Percentiles rank a stretch among this genome's conserved stretches.
phyloP scores from a whole-genome alignment of 53 echinoderm and acorn worm species.

The Arbacia lixula region DNA sequence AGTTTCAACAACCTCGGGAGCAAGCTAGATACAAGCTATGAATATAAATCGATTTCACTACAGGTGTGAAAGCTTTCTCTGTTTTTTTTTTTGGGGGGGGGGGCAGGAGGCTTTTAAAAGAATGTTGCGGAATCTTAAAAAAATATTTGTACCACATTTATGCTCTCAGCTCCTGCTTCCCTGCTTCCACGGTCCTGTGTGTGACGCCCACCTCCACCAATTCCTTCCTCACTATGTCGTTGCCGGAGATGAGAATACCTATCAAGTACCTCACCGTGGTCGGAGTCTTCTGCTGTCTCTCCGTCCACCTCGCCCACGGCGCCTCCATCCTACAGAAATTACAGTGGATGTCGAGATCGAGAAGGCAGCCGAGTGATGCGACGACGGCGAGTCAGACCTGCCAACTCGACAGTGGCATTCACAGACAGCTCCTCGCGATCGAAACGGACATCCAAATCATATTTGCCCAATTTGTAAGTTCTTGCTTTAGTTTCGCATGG shows the following conservation, averaged over 20 bases:
- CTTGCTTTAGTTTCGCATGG: background rate
- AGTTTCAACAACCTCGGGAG: too few species aligned
- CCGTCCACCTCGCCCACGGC: background rate
- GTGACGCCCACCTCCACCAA: too few species aligned
- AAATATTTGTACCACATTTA: background rate
- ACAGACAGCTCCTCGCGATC: slow-evolving; percentile 8
- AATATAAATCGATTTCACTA: too few species aligned
- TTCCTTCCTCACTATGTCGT: too few species aligned
- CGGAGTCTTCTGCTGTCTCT: slow-evolving; percentile 1
- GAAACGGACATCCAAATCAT: slow-evolving; percentile 35
- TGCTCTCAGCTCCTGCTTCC: background rate
- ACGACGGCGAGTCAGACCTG: background rate
- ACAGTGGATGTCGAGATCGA: background rate
- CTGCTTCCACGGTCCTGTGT: too few species aligned
- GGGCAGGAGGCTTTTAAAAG: too few species aligned
- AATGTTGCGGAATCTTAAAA: too few species aligned
- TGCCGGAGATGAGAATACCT: background rate
- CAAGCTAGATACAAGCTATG: too few species aligned
- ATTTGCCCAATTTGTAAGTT: slow-evolving; percentile 24
- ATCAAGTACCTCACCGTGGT: slow-evolving; percentile 16
- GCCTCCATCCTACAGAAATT: slow-evolving; percentile 30
- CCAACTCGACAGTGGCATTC: slow-evolving; percentile 24
- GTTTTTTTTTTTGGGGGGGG: background rate
- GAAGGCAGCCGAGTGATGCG: slow-evolving; percentile 1
- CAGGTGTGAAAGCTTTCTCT: background rate